phyloP scores from a whole-genome alignment of 2,888 invertebrate genomes.

The Abrostola triplasia region DNA sequence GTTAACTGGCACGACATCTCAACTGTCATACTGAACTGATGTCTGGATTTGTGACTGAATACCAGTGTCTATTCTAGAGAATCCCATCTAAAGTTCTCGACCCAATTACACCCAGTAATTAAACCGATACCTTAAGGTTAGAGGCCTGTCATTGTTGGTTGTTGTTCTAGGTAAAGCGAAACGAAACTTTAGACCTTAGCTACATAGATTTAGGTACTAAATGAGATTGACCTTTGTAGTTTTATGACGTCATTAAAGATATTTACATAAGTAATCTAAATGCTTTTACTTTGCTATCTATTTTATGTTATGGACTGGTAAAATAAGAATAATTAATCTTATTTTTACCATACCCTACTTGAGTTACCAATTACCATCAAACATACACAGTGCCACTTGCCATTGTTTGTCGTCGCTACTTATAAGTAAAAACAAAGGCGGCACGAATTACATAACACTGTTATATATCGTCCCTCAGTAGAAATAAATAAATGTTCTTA shows the following conservation, averaged over 20 bases:
- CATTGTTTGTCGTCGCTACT: no score
- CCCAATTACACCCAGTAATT: slow-evolving; percentile 2
- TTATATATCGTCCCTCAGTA: background rate
- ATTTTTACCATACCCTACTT: no score
- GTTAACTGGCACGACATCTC: no score
- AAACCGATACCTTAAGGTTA: slow-evolving; percentile 6
- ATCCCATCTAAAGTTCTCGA: background rate
- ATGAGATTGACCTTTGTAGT: background rate
- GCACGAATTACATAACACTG: no score
- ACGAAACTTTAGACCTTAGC: background rate
- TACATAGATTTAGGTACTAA: background rate
- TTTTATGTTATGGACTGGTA: no score
- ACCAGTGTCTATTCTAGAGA: background rate
- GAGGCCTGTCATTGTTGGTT: background rate
- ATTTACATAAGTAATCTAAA: no score
- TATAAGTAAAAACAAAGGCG: no score
- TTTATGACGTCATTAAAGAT: background rate
- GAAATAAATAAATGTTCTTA: background rate
- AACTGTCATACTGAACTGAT: background rate
- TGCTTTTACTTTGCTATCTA: no score
- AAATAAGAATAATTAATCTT: no score
- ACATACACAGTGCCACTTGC: no score
- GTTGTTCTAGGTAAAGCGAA: background rate
- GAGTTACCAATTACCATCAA: no score
- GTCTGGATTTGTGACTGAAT: background rate